These are phyloP conservation scores for Cheilosia soror DNA, from an alignment of 2,888 invertebrate genomes.

Conservation along the genomic window DNA sequence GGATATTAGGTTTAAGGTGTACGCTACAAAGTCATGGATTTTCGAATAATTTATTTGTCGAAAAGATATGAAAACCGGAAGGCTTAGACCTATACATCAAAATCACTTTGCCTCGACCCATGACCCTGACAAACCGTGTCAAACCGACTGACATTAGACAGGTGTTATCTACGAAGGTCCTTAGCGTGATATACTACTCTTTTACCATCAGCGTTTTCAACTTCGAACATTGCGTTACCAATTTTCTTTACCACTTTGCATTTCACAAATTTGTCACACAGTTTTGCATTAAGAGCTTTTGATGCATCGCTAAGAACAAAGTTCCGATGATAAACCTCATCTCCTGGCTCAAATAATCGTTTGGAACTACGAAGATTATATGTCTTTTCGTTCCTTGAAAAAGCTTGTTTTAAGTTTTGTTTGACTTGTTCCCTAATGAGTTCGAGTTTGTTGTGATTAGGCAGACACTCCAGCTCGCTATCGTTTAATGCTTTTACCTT, in stretches of 20 bases:
- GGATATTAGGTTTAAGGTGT: not conserved
- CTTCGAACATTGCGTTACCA: not conserved
- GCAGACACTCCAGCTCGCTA: not conserved
- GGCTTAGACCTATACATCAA: not conserved
- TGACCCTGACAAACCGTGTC: not conserved
- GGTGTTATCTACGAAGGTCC: not conserved
- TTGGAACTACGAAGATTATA: not conserved
- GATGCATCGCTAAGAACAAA: slow-evolving; percentile 5
- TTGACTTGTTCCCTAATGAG: not conserved
- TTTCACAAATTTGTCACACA: not conserved
- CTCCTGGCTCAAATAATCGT: not conserved
- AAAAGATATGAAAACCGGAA: not conserved
- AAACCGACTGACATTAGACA: not conserved
- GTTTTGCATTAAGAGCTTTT: not conserved
- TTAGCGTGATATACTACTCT: not conserved
- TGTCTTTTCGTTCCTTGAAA: not conserved
- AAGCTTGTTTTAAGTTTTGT: not conserved
- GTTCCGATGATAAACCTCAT: not conserved
- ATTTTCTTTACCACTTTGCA: not conserved
- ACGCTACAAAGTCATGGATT: not conserved
- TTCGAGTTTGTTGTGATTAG: not conserved
- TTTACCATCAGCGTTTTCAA: not conserved
- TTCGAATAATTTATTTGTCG: not conserved
- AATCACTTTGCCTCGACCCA: not conserved
- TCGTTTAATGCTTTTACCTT: not conserved